These are phyloP conservation scores for Dicyrtomina minuta DNA, from an alignment of 2,888 invertebrate genomes.

Conservation along the genomic window DNA sequence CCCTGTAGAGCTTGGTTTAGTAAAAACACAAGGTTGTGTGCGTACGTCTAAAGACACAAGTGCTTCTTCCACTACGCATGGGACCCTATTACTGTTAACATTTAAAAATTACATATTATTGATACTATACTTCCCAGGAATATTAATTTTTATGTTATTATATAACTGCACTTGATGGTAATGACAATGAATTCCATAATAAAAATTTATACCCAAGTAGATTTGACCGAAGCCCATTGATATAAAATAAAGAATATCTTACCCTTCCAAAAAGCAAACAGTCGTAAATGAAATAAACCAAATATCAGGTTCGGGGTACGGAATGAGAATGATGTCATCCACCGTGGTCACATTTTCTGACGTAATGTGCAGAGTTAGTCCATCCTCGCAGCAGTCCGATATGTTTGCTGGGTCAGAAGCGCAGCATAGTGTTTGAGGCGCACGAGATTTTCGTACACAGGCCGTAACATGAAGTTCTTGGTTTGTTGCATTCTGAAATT, in stretches of 20 bases:
- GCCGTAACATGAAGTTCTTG: slow-evolving; percentile 55
- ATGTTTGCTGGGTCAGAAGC: slow-evolving; percentile 37
- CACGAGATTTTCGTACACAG: slow-evolving; percentile 55
- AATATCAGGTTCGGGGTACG: slow-evolving; percentile 59
- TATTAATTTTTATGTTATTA: slow-evolving; percentile 1
- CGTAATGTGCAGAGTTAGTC: slow-evolving; percentile 51
- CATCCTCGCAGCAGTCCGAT: slow-evolving; percentile 47
- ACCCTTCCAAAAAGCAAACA: slow-evolving; percentile 57
- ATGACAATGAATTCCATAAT: no score
- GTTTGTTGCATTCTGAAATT: slow-evolving; percentile 54
- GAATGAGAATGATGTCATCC: slow-evolving; percentile 56
- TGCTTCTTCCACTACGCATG: slow-evolving; percentile 57
- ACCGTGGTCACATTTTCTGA: slow-evolving; percentile 41
- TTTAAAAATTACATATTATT: slow-evolving; percentile 23
- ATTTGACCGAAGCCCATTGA: no score
- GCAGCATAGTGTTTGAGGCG: slow-evolving; percentile 48
- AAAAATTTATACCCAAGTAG: no score
- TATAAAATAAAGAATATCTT: slow-evolving; percentile 35
- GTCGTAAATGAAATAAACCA: slow-evolving; percentile 59
- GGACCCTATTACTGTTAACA: slow-evolving; percentile 55
- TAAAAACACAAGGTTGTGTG: slow-evolving; percentile 58
- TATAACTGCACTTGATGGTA: no score
- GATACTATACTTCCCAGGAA: background rate
- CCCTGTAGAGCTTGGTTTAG: slow-evolving; percentile 54
- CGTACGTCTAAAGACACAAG: slow-evolving; percentile 58